These are phyloP conservation scores for Aurelia sp. DNA, from an alignment of 30 jellyfish, hydroid and myxozoan species.

Conservation along the genomic window DNA sequence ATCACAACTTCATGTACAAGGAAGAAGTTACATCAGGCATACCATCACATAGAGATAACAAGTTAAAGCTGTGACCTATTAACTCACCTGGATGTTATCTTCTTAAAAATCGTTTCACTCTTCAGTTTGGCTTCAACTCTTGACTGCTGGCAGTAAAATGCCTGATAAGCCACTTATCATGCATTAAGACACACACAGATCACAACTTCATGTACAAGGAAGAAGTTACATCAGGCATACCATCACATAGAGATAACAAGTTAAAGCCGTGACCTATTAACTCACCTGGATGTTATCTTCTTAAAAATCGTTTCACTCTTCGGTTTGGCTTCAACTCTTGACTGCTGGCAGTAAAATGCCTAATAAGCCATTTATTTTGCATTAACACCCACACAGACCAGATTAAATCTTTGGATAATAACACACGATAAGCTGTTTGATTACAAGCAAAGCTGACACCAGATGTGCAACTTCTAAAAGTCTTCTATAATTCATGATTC, in stretches of 20 bases:
- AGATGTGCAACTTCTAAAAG: slow-evolving; percentile 49
- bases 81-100: not conserved
- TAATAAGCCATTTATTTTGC: slow-evolving; percentile 3
- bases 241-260: too few relatives aligned
- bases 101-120: not conserved
- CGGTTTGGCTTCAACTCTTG: not conserved
- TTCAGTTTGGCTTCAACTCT: not conserved
- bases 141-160: slow-evolving; percentile 24
- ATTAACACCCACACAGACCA: slow-evolving; percentile 68
- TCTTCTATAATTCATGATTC: slow-evolving; percentile 55
- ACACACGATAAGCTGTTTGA: slow-evolving; percentile 33
- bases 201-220: not conserved
- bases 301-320: not conserved
- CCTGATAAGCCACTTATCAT: not conserved
- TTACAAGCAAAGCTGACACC: slow-evolving; percentile 63
- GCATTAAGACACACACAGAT: slow-evolving; percentile 46
- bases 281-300: not conserved
- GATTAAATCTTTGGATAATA: slow-evolving; percentile 41
- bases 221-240: too few relatives aligned
- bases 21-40: too few relatives aligned
- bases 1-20: too few relatives aligned
- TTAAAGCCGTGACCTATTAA: too few relatives aligned
- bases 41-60: too few relatives aligned
- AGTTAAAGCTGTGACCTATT: too few relatives aligned
- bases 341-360: slow-evolving; percentile 42